Base-by-base conservation (phyloP, 2,888 invertebrate species). In the Dicroscelio sp. region DNA sequence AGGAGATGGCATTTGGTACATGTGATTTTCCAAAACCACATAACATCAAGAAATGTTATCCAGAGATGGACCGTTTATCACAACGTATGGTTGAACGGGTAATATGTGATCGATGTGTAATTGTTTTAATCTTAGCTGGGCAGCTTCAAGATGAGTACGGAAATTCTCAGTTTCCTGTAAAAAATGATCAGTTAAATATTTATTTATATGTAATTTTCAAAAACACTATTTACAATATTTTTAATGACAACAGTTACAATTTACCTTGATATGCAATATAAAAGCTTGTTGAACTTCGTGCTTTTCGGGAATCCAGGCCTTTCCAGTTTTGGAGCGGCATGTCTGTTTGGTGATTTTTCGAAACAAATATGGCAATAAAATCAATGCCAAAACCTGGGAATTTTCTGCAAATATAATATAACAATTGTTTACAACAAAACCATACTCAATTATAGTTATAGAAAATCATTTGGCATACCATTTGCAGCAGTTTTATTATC, bases 41-140 rank as follows among this genome's bases (percentile, higher is more conserved):
- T 85, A 88, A n/a, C 80, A 63, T 27, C 87, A 87, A 4, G 52
- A 69, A 65, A 90, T 92, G 10, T 69, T 27, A 33, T 79, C 63
- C 27, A 87, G 87, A 30, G 89, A 35, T 78, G 87, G 87, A 27
- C 90, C 87, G 67, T 92, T 87, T 4, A 92, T 88, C 20, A 90
- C 90, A 8, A 88, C 67, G 60, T 71, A 90, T 14, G 90, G 80
- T 75, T 92, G 78, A 1, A 92, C 25, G 43, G 71, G 60, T 14
- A 90, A 60, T 31, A 85, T 92, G 30, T 88, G 85, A 0, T 84
- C 85, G 80, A 60, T 31, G 35, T 82, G 48, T 38, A 86, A 33
- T n/a, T 75, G 30, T 48, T 63, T 43, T 14, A 52, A 60, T 27
- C 8, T 27, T 10, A 80, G n/a, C 43, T 75, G 52, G 35, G 52